A percentile compares a stretch with the other conserved stretches of the same genome.
phyloP scores from a whole-genome alignment of 2,113 vertebrate species.

The Beaufortia kweichowensis region DNA sequence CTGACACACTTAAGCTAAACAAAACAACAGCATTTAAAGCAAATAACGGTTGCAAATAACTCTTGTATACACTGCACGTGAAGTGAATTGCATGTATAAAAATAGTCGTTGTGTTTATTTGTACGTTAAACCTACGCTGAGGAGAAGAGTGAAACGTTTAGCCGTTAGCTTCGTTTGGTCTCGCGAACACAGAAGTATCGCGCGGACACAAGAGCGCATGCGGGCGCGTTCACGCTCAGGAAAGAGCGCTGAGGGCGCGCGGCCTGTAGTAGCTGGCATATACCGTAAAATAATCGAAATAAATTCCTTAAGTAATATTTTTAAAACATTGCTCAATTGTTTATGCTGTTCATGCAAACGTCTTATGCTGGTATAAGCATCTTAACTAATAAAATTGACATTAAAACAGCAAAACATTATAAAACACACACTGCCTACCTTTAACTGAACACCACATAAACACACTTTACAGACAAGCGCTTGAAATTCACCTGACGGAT shows the following conservation, averaged over 20 bases:
- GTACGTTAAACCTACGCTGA: conserved; percentile 23
- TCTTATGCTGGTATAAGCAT: not conserved
- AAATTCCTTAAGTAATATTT: not conserved
- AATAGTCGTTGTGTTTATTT: conserved; percentile 18
- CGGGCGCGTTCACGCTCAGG: conserved; percentile 14
- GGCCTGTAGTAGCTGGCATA: not conserved
- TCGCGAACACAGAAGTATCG: conserved; percentile 16
- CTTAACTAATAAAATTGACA: not conserved
- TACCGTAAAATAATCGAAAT: not conserved
- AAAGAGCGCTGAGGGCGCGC: conserved; percentile 19
- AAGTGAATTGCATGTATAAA: too few species aligned
- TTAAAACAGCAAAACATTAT: not conserved
- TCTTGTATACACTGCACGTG: too few species aligned
- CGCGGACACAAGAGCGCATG: conserved; percentile 11
- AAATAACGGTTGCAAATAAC: not conserved
- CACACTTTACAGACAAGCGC: not conserved
- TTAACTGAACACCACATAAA: not conserved
- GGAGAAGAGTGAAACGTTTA: not conserved
- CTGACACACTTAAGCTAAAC: conserved; percentile 5
- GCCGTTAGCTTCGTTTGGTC: conserved; percentile 30
- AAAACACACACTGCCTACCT: not conserved
- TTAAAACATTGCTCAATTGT: too few species aligned
- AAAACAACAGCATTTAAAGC: conserved; percentile 3
- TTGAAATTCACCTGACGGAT: not conserved
- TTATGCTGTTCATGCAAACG: not conserved